Evolutionary conservation across 2,888 invertebrate genomes (phyloP), one percentile per base, ranked within the genome.

Genomic region (Pegoplata infirma): DNA sequence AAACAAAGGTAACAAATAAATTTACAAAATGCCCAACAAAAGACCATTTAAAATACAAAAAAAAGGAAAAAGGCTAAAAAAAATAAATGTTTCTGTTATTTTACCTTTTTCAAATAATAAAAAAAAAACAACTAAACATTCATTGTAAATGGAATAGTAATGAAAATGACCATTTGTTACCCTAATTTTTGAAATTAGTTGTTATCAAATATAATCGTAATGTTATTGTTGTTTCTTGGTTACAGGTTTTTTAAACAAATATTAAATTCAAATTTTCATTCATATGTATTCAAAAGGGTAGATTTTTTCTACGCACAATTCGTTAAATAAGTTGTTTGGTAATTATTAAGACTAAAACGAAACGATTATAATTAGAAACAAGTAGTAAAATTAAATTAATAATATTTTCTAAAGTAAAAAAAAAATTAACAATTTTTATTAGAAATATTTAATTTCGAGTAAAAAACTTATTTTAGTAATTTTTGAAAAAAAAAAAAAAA

Each of bases 131-230:
- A 21, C 36, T n/a, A n/a, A n/a, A n/a, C n/a, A 23, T 3, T 5
- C n/a, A n/a, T 40, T 40, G 3, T 40, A 25, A 46, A 61, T 49
- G 46, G 53, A 78, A 68, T 32, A 61, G 23, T 32, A 40, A 76
- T 47, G 59, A 66, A 71, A 74, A 80, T 74, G 74, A 71, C 55
- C 80, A 76, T 76, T 80, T 77, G 83, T 58, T 55, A 81, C 81
- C 80, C 61, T 84, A 85, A 86, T 86, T 85, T 85, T 85, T 86
- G 84, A 86, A 84, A 85, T 85, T 85, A 85, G 82, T 83, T 84
- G 81, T 83, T 84, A 84, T 81, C 83, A 83, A 72, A 59, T 77
- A 67, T 53, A 10, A 61, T 7, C 47, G 69, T 78, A 58, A 66
- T 58, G 12, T 63, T 25, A 25, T 51, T 49, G 25, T 58, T 77